Base-by-base conservation (phyloP, 1,140 invertebrate species). In the Theocolax elegans region DNA sequence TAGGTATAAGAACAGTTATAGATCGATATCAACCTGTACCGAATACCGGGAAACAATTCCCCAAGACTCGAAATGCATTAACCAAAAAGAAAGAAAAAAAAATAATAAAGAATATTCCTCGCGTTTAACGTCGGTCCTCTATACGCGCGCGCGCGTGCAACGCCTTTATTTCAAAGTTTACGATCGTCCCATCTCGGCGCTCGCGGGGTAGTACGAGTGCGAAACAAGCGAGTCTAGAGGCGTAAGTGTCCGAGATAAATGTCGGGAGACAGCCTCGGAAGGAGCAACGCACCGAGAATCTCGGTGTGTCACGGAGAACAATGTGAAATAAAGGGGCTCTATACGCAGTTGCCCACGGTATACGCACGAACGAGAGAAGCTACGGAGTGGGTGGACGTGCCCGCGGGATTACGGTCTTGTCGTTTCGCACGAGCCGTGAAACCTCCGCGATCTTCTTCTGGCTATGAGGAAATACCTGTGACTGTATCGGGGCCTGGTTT, bases 381-480 rank as follows among this genome's bases (percentile, higher is more conserved):
- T 27, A 10, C 3, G 42, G 72, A 65, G 74, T 75, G 76, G 75
- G 77, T 73, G 77, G 75, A 76, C 76, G 60, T 42, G 68, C 42
- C 25, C 23, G 59, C 23, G 65, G 73, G 72, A 74, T 75, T 73
- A 69, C 72, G 48, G 65, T 70, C 67, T 74, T 78, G 75, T 73
- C 74, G 75, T 74, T 74, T 46, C 48, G 46, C 49, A 62, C 27
- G 59, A 48, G 31, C 49, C 44, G 62, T 31, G 56, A 67, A 56
- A 49, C 21, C 49, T 25, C 44, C 31, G 25, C 25, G 63, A n/a
- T n/a, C n/a, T n/a, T n/a, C n/a, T n/a, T n/a, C n/a, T n/a, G n/a
- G n/a, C n/a, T n/a, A n/a, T n/a, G n/a, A n/a, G n/a, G n/a, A n/a
- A n/a, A n/a, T n/a, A n/a, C n/a, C n/a, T n/a, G n/a, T n/a, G n/a